A percentile compares a stretch with the other conserved stretches of the same genome.
Evolutionary conservation across 2,797 vertebrate genomes (phyloP).

Genomic region (Notoglanidium macrostoma): DNA sequence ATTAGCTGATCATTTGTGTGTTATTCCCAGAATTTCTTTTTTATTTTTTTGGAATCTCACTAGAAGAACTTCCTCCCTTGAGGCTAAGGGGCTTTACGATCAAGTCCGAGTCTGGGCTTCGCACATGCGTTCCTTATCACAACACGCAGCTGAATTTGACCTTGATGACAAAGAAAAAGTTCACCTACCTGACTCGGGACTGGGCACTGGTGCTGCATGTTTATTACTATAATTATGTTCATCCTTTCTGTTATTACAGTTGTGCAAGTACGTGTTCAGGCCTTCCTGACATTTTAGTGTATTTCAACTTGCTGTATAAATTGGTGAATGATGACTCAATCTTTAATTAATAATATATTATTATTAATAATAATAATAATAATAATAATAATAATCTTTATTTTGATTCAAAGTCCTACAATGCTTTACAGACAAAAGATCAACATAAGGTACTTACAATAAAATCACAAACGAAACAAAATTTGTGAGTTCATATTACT

Average conservation of each 20-base stretch:
- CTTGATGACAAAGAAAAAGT: not conserved
- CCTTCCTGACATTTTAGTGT: not conserved
- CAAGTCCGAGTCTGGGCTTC: not conserved
- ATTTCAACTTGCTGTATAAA: not conserved
- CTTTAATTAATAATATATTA: not conserved
- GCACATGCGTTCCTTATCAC: not conserved
- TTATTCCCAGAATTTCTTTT: slow-evolving; percentile 18
- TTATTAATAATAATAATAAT: not conserved
- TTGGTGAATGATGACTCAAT: not conserved
- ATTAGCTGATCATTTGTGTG: slow-evolving; percentile 60
- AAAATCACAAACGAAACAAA: not conserved
- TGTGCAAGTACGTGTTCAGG: not conserved
- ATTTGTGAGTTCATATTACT: not conserved
- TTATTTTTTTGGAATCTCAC: not conserved
- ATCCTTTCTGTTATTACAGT: not conserved
- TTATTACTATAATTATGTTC: not conserved
- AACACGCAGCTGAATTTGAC: too few species aligned
- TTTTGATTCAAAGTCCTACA: not conserved
- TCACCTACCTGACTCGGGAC: not conserved
- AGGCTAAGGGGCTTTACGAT: slow-evolving; percentile 36
- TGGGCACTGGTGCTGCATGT: not conserved
- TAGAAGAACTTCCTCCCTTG: slow-evolving; percentile 1
- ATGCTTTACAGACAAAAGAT: not conserved
- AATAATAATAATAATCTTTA: not conserved
- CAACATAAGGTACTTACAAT: not conserved